A percentile compares a stretch with the other conserved stretches of the same genome.
Evolutionary conservation across 2,797 vertebrate genomes (phyloP).

Genomic region (Cirrhinus mrigala): DNA sequence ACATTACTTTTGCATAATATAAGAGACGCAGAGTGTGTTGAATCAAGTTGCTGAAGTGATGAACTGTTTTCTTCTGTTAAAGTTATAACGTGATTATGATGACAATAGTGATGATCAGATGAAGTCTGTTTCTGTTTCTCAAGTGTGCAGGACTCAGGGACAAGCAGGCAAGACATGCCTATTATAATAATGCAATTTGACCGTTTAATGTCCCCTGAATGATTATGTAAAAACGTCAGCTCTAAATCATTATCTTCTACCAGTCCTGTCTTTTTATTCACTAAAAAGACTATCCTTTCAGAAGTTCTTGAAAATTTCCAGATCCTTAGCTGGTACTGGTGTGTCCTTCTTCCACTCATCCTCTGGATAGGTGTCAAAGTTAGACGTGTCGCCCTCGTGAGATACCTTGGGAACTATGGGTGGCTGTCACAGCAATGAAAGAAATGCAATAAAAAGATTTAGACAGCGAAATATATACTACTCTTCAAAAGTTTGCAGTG

Average conservation of each 20-base stretch:
- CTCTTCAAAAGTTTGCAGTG: background rate
- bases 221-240: conserved; percentile 8
- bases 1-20: conserved; percentile 74
- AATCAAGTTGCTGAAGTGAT: conserved; percentile 41
- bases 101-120: background rate
- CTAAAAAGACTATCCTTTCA: conserved; percentile 68
- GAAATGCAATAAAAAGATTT: background rate
- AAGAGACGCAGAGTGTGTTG: conserved; percentile 67
- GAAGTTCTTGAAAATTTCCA: conserved; percentile 95
- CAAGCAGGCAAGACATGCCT: conserved; percentile 25
- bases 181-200: conserved; percentile 3
- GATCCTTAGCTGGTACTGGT: conserved; percentile 86
- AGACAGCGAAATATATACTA: background rate
- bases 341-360: conserved; percentile 90
- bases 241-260: background rate
- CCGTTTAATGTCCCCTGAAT: conserved; percentile 6
- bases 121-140: conserved; percentile 5
- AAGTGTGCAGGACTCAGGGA: conserved; percentile 20
- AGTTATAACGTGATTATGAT: background rate
- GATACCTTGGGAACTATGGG: conserved; percentile 94
- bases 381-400: conserved; percentile 93
- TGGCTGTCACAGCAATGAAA: conserved; percentile 78
- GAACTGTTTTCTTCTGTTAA: background rate
- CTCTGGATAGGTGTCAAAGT: conserved; percentile 95
- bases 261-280: background rate